Evolutionary conservation across 2,888 invertebrate species (phyloP).

Genomic region (Lithophane semibrunnea): DNA sequence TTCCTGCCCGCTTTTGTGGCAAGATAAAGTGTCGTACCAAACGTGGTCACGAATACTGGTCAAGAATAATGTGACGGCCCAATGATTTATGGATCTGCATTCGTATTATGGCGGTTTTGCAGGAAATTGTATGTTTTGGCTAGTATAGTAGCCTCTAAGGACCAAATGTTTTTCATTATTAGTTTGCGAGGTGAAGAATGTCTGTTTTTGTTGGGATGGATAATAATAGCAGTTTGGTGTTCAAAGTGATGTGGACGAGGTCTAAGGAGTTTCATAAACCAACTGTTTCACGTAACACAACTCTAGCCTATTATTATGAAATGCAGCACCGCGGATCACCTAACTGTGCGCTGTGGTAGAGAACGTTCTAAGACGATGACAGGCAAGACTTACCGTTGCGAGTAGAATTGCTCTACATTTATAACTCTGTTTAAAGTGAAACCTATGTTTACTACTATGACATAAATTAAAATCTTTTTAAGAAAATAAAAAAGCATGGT

Average conservation of each 20-base stretch:
- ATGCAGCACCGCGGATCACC: background rate
- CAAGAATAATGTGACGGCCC: constrained; percentile 67
- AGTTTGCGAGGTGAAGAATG: background rate
- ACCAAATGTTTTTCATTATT: constrained; percentile 8
- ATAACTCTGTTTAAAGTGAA: background rate
- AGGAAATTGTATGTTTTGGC: constrained; percentile 51
- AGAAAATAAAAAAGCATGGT: too few species aligned
- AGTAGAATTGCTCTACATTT: background rate
- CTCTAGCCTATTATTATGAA: background rate
- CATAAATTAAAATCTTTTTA: too few species aligned
- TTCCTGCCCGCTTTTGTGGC: constrained; percentile 70
- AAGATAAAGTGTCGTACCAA: constrained; percentile 71
- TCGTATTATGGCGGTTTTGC: constrained; percentile 43
- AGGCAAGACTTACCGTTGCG: background rate
- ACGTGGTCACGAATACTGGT: constrained; percentile 65
- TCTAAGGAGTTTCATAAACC: background rate
- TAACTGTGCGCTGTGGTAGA: background rate
- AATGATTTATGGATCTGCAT: constrained; percentile 65
- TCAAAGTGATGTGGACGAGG: too few species aligned
- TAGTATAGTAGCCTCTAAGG: background rate
- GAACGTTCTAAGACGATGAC: background rate
- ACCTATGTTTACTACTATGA: background rate
- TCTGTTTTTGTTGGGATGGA: background rate
- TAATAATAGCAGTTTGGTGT: background rate
- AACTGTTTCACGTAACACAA: background rate